phyloP scores from a whole-genome alignment of 2,113 vertebrate genomes.

The Bombycilla garrulus region DNA sequence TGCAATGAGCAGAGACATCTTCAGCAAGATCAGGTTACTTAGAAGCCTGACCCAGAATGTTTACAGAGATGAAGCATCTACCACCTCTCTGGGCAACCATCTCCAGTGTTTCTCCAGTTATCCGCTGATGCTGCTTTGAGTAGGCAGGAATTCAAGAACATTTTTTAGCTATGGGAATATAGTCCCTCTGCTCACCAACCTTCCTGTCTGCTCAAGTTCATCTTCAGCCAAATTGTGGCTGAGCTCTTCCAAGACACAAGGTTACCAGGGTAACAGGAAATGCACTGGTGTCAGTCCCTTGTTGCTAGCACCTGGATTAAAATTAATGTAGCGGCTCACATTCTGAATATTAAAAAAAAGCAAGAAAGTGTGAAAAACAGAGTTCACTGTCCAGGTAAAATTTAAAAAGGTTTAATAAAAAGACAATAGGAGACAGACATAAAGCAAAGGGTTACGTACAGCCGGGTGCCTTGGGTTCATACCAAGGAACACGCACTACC shows the following conservation, averaged over 20 bases:
- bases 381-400: too few relatives aligned
- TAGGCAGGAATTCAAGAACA: not conserved
- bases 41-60: not conserved
- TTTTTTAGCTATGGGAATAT: not conserved
- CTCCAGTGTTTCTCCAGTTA: not conserved
- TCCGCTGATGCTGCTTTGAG: not conserved
- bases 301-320: not conserved
- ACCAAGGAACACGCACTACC: too few relatives aligned
- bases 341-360: not conserved
- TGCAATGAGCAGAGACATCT: not conserved
- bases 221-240: not conserved
- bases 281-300: not conserved
- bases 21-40: not conserved
- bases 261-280: not conserved
- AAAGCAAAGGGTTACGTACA: too few relatives aligned
- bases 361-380: too few relatives aligned
- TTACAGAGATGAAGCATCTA: not conserved
- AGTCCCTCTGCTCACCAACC: not conserved
- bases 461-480: too few relatives aligned
- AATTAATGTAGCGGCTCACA: fast-evolving
- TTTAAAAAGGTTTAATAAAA: too few relatives aligned
- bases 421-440: too few relatives aligned
- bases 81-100: not conserved
- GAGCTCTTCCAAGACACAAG: not conserved
- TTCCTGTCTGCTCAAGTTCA: not conserved